Base-by-base conservation (phyloP, 2,113 vertebrate genomes). In the Monarcha castaneiventris region DNA sequence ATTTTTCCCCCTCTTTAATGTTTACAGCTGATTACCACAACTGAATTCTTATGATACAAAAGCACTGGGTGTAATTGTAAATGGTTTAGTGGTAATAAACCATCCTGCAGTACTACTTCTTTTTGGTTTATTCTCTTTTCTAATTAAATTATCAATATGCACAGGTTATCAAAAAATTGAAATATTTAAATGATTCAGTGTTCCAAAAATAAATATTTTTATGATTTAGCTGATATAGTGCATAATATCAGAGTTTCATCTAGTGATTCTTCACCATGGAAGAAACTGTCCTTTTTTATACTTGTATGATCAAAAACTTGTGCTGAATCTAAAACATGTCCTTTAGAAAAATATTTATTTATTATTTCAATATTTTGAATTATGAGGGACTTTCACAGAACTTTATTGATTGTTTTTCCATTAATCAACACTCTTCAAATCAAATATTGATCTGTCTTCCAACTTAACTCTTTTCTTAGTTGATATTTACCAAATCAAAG, bases 91-190 rank as follows among this genome's bases (percentile, higher is more conserved):
- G 10, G 7, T 30, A 75, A 32, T 44, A 89, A 79, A 26, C 1
- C 6, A 35, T n/a, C 6, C 25, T 58, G 56, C 14, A 32, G 9
- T 35, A 43, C 4, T n/a, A 6, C 2, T 39, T 39, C 12, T 10
- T 83, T 67, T 62, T 66, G 3, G 1, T 56, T 52, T 82, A 16
- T 39, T 77, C 23, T 41, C 0, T 44, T 66, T 87, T 64, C 22
- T 48, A 32, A 56, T 68, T 41, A 51, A 44, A 54, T 74, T 61
- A 69, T n/a, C 10, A 44, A 13, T 33, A 71, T 20, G 14, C n/a
- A 41, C 1, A 46, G 8, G 35, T 51, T 33, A 59, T 39, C 0
- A 0, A 18, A 6, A 43, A 52, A 16, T 4, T 21, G 33, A 14
- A 75, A 30, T 51, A 41, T 48, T 58, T 82, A 30, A 62, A 26